Conservation (phyloP, 1,140 invertebrate genomes). For the Dendrolimus kikuchii region DNA sequence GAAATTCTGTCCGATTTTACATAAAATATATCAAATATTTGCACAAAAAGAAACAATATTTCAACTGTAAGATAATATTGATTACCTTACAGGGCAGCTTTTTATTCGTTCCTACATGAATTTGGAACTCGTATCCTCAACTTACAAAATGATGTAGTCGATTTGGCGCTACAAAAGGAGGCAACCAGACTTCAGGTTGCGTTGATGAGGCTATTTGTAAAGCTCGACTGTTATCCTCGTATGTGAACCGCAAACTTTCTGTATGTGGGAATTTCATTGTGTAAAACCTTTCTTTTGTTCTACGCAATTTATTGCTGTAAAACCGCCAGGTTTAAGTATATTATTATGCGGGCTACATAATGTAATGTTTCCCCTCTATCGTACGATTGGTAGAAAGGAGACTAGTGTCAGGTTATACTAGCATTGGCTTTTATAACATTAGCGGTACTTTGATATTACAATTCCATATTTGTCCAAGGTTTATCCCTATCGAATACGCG, state of each 20-base stretch:
- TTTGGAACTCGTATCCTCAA: too few relatives aligned
- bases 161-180: neutral
- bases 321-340: constrained; percentile 21
- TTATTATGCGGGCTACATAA: constrained; percentile 42
- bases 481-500: constrained; percentile 17
- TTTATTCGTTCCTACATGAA: too few relatives aligned
- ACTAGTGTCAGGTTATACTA: too few relatives aligned
- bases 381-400: too few relatives aligned
- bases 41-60: constrained; percentile 1
- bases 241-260: constrained; percentile 44
- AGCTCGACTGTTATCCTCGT: constrained; percentile 11
- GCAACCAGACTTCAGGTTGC: constrained; percentile 4
- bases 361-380: constrained; percentile 20
- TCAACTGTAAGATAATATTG: too few relatives aligned
- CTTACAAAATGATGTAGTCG: too few relatives aligned
- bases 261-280: constrained; percentile 29
- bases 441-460: constrained; percentile 15
- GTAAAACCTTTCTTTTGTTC: constrained; percentile 41
- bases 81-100: too few relatives aligned
- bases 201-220: constrained; percentile 32
- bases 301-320: constrained; percentile 41
- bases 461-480: constrained; percentile 14
- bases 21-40: neutral
- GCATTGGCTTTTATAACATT: neutral
- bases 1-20: neutral